phyloP scores from a whole-genome alignment of 2,113 vertebrate genomes.

The Morone saxatilis region DNA sequence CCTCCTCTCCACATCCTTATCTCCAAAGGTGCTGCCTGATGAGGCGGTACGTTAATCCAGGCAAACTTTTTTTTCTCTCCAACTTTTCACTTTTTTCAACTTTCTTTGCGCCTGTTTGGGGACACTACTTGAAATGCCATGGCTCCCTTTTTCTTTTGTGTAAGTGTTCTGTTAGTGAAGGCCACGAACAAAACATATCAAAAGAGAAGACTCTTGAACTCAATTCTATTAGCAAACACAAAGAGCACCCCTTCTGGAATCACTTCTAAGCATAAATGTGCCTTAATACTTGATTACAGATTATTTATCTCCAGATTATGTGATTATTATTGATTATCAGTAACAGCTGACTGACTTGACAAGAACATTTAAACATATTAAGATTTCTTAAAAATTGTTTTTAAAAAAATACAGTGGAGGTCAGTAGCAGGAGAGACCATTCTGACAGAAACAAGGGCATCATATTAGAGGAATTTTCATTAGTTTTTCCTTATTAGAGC shows the following conservation, averaged over 20 bases:
- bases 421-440: neutral
- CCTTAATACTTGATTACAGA: neutral
- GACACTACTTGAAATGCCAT: neutral
- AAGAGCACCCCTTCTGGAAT: neutral
- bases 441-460: neutral
- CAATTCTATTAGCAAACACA: neutral
- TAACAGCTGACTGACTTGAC: neutral
- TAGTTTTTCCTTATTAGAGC: neutral
- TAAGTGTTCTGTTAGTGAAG: neutral
- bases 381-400: neutral
- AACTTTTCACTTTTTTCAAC: no score
- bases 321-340: no score
- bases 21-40: slow-evolving; percentile 11
- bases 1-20: neutral
- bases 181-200: neutral
- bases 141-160: neutral
- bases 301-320: no score
- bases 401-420: neutral
- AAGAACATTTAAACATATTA: neutral
- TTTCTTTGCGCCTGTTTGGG: neutral
- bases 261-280: neutral
- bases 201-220: neutral
- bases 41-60: neutral
- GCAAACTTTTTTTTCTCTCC: neutral
- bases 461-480: neutral